Evolutionary conservation across 2,888 invertebrate genomes (phyloP).

Genomic region (Sycophila texana): DNA sequence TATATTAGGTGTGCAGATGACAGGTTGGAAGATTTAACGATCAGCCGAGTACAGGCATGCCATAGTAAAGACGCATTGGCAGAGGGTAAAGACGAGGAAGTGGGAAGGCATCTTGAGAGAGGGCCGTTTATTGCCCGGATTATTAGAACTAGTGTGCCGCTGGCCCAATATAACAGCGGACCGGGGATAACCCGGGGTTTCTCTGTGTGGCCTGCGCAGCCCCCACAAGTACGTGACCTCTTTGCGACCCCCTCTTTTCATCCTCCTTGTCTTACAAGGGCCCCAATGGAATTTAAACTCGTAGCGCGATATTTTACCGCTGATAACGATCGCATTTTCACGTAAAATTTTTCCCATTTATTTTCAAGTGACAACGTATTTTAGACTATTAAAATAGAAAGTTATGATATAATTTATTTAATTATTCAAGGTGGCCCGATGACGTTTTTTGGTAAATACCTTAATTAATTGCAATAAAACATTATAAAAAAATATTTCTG

Average conservation of each 20-base stretch:
- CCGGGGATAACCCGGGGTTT: constrained; percentile 5
- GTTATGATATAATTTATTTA: too few species aligned
- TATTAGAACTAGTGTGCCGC: not conserved
- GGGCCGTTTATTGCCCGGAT: constrained; percentile 5
- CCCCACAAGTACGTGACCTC: not conserved
- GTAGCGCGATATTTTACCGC: not conserved
- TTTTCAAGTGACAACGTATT: too few species aligned
- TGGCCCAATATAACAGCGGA: not conserved
- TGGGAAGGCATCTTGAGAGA: not conserved
- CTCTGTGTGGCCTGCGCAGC: too few species aligned
- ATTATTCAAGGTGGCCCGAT: too few species aligned
- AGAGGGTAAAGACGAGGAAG: not conserved
- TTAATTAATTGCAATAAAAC: too few species aligned
- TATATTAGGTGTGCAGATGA: not conserved
- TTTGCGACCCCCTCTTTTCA: not conserved
- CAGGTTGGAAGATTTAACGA: constrained; percentile 9
- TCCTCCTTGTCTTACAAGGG: too few species aligned
- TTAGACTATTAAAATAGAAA: too few species aligned
- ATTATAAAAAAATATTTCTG: too few species aligned
- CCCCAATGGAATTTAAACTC: not conserved
- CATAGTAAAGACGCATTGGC: not conserved
- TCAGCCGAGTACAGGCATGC: not conserved
- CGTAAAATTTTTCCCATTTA: not conserved
- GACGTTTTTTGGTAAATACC: too few species aligned
- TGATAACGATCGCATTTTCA: not conserved